Conservation (phyloP, 1,140 invertebrate species). For the Heliconius melpomene region DNA sequence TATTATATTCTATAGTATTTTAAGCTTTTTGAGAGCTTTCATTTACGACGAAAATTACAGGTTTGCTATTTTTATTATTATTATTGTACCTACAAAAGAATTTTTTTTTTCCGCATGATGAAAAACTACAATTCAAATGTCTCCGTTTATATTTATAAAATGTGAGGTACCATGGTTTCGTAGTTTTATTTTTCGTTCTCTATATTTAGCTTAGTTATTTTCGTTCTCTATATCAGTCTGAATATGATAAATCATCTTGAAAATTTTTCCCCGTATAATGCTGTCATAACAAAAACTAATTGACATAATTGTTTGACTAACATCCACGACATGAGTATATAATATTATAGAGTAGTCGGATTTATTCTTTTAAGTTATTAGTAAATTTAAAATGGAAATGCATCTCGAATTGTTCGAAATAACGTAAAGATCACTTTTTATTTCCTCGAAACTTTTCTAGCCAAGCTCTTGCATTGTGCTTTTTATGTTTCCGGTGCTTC, state of each 20-base stretch:
- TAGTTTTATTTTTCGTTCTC: no score
- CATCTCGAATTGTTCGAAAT: not conserved
- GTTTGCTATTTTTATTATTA: not conserved
- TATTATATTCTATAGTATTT: not conserved
- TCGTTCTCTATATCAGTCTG: no score
- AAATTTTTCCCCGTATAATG: not conserved
- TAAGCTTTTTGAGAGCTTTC: not conserved
- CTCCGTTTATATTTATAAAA: not conserved
- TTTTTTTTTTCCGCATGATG: no score
- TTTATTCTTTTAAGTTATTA: not conserved
- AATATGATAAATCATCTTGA: no score
- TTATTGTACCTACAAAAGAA: not conserved
- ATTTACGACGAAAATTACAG: not conserved
- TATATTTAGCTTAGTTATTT: no score
- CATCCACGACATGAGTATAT: not conserved
- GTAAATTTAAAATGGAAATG: not conserved
- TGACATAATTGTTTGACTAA: not conserved
- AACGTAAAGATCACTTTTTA: slow-evolving; percentile 22
- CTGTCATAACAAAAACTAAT: slow-evolving; percentile 1
- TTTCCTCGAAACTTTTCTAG: slow-evolving; percentile 30
- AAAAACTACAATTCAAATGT: not conserved
- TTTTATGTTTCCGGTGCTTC: slow-evolving; percentile 35
- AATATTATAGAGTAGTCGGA: not conserved
- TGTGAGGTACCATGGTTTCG: no score
- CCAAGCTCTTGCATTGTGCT: slow-evolving; percentile 29